phyloP scores from a whole-genome alignment of 2,888 invertebrate genomes.

The Limenitis arthemis region DNA sequence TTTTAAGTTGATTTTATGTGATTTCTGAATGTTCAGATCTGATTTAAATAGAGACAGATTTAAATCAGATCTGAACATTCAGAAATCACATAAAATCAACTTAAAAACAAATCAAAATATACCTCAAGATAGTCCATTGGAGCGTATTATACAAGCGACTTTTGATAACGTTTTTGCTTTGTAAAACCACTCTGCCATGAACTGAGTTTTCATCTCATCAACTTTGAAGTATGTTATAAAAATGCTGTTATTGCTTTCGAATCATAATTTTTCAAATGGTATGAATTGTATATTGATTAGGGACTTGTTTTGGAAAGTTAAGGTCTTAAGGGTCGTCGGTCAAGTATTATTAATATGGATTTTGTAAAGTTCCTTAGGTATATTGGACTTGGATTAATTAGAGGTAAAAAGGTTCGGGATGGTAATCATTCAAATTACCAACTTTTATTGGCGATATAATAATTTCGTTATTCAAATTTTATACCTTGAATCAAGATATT shows the following conservation, averaged over 20 bases:
- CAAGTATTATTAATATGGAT: slow-evolving; percentile 17
- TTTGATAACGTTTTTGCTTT: slow-evolving; percentile 22
- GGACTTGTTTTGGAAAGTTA: slow-evolving; percentile 18
- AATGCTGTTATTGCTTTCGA: slow-evolving; percentile 42
- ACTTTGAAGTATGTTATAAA: slow-evolving; percentile 37
- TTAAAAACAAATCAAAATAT: slow-evolving; percentile 8
- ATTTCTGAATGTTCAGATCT: background rate
- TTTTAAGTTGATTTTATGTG: slow-evolving; percentile 2
- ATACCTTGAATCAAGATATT: too few species aligned
- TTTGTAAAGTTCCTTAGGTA: slow-evolving; percentile 8
- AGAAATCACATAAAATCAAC: slow-evolving; percentile 4
- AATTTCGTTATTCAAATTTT: too few species aligned
- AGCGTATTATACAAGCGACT: slow-evolving; percentile 8
- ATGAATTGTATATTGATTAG: slow-evolving; percentile 30
- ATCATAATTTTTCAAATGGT: slow-evolving; percentile 38
- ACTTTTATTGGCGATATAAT: background rate
- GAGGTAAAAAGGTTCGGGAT: background rate
- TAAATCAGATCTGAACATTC: background rate
- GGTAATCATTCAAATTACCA: background rate
- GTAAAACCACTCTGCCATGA: slow-evolving; percentile 26
- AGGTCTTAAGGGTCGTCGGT: slow-evolving; percentile 19
- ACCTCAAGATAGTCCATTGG: slow-evolving; percentile 9
- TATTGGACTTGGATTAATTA: slow-evolving; percentile 13
- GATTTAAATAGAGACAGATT: too few species aligned
- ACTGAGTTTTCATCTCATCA: slow-evolving; percentile 34